These are phyloP conservation scores for Sturmia bella DNA, from an alignment of 2,888 invertebrate species.

Conservation along the genomic window DNA sequence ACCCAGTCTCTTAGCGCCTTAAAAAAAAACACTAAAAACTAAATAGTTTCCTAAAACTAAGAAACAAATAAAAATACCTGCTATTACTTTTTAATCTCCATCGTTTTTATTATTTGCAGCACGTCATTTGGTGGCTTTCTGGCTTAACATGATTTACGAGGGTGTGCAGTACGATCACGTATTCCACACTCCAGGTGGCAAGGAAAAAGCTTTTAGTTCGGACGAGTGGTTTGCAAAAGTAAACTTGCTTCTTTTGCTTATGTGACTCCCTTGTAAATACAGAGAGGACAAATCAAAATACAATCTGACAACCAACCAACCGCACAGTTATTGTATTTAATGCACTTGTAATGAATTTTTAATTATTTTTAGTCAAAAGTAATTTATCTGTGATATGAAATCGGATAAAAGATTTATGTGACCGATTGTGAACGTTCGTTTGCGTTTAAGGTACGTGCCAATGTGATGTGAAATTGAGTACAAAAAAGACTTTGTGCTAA, in stretches of 20 bases:
- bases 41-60: too few relatives aligned
- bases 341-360: slow-evolving; percentile 56
- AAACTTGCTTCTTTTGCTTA: slow-evolving; percentile 13
- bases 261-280: too few relatives aligned
- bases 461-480: too few relatives aligned
- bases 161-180: slow-evolving; percentile 4
- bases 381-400: background rate
- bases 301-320: background rate
- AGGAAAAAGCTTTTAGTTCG: background rate
- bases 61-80: too few relatives aligned
- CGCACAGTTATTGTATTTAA: slow-evolving; percentile 5
- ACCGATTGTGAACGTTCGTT: background rate
- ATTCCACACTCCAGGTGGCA: slow-evolving; percentile 3
- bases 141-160: slow-evolving; percentile 28
- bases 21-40: too few relatives aligned
- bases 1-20: too few relatives aligned
- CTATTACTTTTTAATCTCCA: background rate
- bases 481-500: too few relatives aligned
- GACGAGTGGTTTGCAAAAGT: background rate
- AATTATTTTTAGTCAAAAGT: slow-evolving; percentile 45
- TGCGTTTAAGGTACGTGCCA: background rate
- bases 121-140: slow-evolving; percentile 18
- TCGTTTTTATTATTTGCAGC: slow-evolving; percentile 33
- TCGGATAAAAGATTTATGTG: slow-evolving; percentile 27
- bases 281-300: background rate